Percentiles rank a stretch among this genome's conserved stretches.
phyloP scores from a whole-genome alignment of 2,797 vertebrate species.

The Cephalopachus bancanus region DNA sequence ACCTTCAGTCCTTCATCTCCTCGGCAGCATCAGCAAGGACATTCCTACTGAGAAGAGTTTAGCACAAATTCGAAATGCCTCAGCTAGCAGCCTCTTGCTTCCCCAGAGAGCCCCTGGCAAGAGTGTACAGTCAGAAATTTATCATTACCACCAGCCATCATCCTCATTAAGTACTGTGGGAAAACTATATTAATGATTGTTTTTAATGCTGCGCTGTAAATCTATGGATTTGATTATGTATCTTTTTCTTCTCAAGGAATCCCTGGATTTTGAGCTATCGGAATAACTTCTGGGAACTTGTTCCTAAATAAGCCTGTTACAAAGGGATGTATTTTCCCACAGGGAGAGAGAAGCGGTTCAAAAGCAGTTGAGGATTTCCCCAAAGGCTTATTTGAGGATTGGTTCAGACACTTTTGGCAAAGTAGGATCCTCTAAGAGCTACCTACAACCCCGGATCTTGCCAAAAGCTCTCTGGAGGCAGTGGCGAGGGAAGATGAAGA shows the following conservation, averaged over 20 bases:
- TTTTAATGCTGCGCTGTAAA: constrained; percentile 44
- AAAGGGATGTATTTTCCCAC: constrained; percentile 57
- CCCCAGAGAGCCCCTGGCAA: background rate
- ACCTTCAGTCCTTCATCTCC: constrained; percentile 53
- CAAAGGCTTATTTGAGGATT: constrained; percentile 66
- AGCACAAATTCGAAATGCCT: constrained; percentile 43
- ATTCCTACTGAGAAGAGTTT: constrained; percentile 57
- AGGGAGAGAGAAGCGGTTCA: constrained; percentile 4
- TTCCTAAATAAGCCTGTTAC: constrained; percentile 52
- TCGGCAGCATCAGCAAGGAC: constrained; percentile 47
- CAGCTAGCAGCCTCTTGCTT: background rate
- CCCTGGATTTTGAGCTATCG: constrained; percentile 43
- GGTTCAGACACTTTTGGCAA: constrained; percentile 34
- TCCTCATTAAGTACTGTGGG: constrained; percentile 60
- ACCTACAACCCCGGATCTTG: background rate
- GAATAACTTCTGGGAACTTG: constrained; percentile 28
- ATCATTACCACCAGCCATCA: constrained; percentile 39
- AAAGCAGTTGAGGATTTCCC: constrained; percentile 69
- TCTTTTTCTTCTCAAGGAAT: constrained; percentile 62
- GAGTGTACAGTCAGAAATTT: constrained; percentile 39
- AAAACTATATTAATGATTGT: constrained; percentile 55
- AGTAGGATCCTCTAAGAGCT: constrained; percentile 22
- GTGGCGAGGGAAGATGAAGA: background rate
- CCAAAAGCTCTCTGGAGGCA: constrained; percentile 28
- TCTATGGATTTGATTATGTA: constrained; percentile 28